Evolutionary conservation across 2,113 vertebrate species (phyloP).

Genomic region (Seriola aureovittata): DNA sequence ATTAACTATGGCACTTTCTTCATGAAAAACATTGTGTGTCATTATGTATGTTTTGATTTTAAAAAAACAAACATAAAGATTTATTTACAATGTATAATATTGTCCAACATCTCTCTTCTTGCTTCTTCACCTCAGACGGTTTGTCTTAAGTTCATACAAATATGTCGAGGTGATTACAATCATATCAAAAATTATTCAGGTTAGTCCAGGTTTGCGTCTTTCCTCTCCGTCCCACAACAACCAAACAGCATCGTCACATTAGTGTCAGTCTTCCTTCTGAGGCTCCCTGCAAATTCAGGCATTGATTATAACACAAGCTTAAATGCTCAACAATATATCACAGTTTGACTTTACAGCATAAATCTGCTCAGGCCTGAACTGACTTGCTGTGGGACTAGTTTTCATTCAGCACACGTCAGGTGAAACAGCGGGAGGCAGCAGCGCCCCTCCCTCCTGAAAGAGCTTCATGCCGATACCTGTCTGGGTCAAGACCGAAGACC

Average conservation of each 20-base stretch:
- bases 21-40: no score
- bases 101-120: neutral
- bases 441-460: neutral
- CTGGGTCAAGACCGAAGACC: constrained; percentile 19
- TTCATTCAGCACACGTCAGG: constrained; percentile 26
- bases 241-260: constrained; percentile 43
- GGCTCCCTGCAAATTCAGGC: constrained; percentile 23
- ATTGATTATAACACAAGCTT: constrained; percentile 56
- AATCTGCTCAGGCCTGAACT: constrained; percentile 39
- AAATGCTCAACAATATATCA: constrained; percentile 51
- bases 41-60: no score
- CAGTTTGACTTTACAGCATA: constrained; percentile 35
- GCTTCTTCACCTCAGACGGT: neutral
- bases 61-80: no score
- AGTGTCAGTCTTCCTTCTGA: constrained; percentile 28
- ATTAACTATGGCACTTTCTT: no score
- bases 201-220: neutral
- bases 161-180: neutral
- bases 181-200: constrained; percentile 6
- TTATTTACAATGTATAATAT: neutral
- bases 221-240: constrained; percentile 10
- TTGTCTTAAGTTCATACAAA: neutral
- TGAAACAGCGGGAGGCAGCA: constrained; percentile 16
- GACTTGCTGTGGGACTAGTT: constrained; percentile 1
- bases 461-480: neutral